These are phyloP conservation scores for Reinhardtius hippoglossoides DNA, from an alignment of 2,113 vertebrate genomes.

Conservation along the genomic window DNA sequence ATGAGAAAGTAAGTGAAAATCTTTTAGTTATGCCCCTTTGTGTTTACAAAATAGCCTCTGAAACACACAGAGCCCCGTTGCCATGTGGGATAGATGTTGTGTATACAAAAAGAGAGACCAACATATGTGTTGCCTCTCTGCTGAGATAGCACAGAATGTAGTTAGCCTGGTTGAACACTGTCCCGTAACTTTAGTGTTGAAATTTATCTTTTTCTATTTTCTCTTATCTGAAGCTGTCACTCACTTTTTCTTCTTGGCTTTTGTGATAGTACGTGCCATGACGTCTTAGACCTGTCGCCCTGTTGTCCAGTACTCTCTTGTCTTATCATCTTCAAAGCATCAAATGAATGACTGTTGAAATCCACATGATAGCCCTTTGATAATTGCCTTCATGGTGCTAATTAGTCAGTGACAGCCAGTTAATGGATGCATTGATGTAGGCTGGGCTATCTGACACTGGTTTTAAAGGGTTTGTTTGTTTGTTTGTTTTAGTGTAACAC, in stretches of 20 bases:
- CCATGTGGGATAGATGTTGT: constrained; percentile 73
- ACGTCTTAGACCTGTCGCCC: background rate
- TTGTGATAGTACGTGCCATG: background rate
- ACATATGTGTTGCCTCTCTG: background rate
- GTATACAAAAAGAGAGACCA: constrained; percentile 55
- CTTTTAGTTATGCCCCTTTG: constrained; percentile 35
- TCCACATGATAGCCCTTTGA: constrained; percentile 5
- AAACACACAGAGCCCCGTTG: constrained; percentile 38
- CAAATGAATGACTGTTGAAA: constrained; percentile 4
- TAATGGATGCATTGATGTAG: background rate
- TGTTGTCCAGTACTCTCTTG: background rate
- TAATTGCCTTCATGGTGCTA: constrained; percentile 2
- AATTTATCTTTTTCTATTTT: background rate
- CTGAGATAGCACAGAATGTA: background rate
- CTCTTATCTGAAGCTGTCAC: background rate
- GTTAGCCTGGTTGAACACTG: background rate
- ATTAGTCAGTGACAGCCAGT: background rate
- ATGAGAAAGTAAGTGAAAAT: constrained; percentile 17
- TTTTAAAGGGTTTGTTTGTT: background rate
- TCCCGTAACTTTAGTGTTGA: background rate
- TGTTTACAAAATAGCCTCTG: constrained; percentile 77
- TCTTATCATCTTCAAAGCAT: background rate
- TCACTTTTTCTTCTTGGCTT: no score
- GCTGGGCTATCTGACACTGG: background rate
- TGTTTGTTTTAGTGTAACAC: background rate